These are phyloP conservation scores for Phrynocephalus forsythii DNA, from an alignment of 2,797 vertebrate species.

Conservation along the genomic window DNA sequence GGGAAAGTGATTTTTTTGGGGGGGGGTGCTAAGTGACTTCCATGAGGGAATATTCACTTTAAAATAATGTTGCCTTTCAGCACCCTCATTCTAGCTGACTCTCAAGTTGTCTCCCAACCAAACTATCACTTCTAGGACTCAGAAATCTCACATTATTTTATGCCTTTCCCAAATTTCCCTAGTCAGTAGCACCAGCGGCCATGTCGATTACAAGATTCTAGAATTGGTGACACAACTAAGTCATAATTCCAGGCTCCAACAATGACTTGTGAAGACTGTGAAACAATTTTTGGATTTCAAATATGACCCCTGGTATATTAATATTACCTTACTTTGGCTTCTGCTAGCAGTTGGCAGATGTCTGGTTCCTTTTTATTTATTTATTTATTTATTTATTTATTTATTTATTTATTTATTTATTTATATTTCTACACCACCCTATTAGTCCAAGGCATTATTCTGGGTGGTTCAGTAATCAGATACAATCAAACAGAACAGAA, in stretches of 20 bases:
- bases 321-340: not conserved
- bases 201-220: not conserved
- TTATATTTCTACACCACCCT: too few relatives aligned
- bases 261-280: too few relatives aligned
- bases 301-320: too few relatives aligned
- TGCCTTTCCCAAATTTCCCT: not conserved
- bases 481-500: too few relatives aligned
- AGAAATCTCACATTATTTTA: not conserved
- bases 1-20: constrained; percentile 1
- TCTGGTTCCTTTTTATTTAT: not conserved
- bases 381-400: not conserved
- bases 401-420: too few relatives aligned
- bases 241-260: too few relatives aligned
- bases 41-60: not conserved
- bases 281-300: too few relatives aligned
- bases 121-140: not conserved
- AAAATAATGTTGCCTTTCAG: not conserved
- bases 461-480: too few relatives aligned
- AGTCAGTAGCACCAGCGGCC: not conserved
- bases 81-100: not conserved
- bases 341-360: not conserved
- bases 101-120: not conserved
- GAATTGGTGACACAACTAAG: not conserved
- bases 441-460: too few relatives aligned
- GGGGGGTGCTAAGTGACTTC: not conserved